Evolutionary conservation across 2,797 vertebrate genomes (phyloP).

Genomic region (Ptychadena robeensis): DNA sequence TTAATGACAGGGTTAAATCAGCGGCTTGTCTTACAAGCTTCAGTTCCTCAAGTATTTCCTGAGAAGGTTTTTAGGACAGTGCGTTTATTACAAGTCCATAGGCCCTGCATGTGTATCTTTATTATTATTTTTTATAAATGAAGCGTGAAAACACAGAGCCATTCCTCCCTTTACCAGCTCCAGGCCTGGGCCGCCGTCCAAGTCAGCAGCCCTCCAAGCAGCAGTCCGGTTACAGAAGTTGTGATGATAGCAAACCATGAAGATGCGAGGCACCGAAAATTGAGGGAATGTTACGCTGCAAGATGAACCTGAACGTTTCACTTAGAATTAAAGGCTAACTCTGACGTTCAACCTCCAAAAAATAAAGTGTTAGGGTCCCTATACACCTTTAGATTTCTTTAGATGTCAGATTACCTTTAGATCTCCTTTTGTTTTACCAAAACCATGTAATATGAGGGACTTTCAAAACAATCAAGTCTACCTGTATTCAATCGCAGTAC

Average conservation of each 20-base stretch:
- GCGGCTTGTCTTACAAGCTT: constrained; percentile 28
- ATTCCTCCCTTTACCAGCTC: constrained; percentile 24
- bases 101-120: constrained; percentile 41
- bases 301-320: too few relatives aligned
- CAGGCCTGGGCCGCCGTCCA: constrained; percentile 25
- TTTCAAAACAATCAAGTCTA: too few relatives aligned
- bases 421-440: too few relatives aligned
- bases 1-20: constrained; percentile 25
- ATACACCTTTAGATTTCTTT: too few relatives aligned
- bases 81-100: constrained; percentile 17
- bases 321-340: too few relatives aligned
- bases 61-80: constrained; percentile 49
- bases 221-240: not conserved
- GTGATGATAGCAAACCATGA: not conserved
- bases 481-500: too few relatives aligned
- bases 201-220: constrained; percentile 21
- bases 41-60: constrained; percentile 61
- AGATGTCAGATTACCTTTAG: too few relatives aligned
- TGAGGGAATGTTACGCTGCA: too few relatives aligned
- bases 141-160: constrained; percentile 51
- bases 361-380: too few relatives aligned
- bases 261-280: too few relatives aligned
- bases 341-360: too few relatives aligned
- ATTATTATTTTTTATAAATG: constrained; percentile 55
- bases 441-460: too few relatives aligned